phyloP scores from a whole-genome alignment of 2,113 vertebrate genomes.

The Platichthys flesus region DNA sequence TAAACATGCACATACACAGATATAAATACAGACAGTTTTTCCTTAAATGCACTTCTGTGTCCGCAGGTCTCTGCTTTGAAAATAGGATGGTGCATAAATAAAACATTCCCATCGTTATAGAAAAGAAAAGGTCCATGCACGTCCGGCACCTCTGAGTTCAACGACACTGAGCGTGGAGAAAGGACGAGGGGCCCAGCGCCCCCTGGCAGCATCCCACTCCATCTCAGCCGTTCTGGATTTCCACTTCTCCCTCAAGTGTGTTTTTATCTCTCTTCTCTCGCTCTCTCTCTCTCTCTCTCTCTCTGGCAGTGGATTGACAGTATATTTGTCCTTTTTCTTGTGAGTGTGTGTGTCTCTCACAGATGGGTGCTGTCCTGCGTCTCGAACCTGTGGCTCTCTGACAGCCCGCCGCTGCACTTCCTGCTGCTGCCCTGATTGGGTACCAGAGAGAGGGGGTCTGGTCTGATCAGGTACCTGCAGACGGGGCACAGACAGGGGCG shows the following conservation, averaged over 20 bases:
- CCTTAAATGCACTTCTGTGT: slow-evolving; percentile 83
- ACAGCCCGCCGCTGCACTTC: slow-evolving; percentile 75
- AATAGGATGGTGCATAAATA: slow-evolving; percentile 74
- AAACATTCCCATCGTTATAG: slow-evolving; percentile 63
- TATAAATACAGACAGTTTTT: slow-evolving; percentile 67
- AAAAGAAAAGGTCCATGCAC: slow-evolving; percentile 78
- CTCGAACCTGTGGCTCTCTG: slow-evolving; percentile 81
- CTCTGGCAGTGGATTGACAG: slow-evolving; percentile 39
- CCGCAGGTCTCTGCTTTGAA: slow-evolving; percentile 65
- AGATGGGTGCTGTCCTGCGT: slow-evolving; percentile 85
- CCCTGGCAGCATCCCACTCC: slow-evolving; percentile 5
- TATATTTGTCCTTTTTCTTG: not conserved
- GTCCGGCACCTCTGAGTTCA: slow-evolving; percentile 41
- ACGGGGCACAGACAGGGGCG: slow-evolving; percentile 16
- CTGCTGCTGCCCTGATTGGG: slow-evolving; percentile 79
- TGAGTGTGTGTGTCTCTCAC: slow-evolving; percentile 62
- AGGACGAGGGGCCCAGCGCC: not conserved
- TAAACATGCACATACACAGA: slow-evolving; percentile 78
- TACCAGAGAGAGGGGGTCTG: slow-evolving; percentile 84
- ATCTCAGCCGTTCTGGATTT: slow-evolving; percentile 19
- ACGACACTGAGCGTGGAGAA: slow-evolving; percentile 18
- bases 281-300: slow-evolving; percentile 26
- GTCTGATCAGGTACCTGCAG: slow-evolving; percentile 85
- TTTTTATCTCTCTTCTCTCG: not conserved
- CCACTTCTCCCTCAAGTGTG: slow-evolving; percentile 5